Evolutionary conservation across 2,113 vertebrate genomes (phyloP), one percentile per base, ranked within the genome.

Genomic region (Irena cyanogastra): DNA sequence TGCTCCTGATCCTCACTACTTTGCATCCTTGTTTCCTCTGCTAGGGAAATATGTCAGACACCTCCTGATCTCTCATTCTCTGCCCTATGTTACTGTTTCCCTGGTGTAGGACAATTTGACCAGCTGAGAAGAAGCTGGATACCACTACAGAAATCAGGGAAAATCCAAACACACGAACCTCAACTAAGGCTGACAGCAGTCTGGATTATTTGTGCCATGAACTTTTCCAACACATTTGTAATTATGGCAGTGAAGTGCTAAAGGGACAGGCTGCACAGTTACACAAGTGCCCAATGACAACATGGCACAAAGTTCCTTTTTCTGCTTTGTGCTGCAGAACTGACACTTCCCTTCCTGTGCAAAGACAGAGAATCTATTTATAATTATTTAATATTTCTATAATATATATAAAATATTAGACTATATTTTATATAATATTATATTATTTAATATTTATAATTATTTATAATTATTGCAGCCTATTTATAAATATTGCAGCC

Each of bases 201-300:
- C 41, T 56, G 75, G 16, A 41, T 66, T 42, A 44, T 84, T 71
- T 83, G 26, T 37, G 33, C 41, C 23, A 7, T 17, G 42, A 44
- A 24, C 22, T 91, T 75, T 42, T 26, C 64, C 54, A 91, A 5
- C 21, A 16, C 2, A 0, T 28, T 3, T 82, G 70, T 53, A 84
- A 87, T 63, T 26, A 60, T 0, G 63, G 54, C 15, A 61, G 56
- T 35, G 49, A 35, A 54, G 24, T 26, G 23, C 49, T 57, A 13
- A 9, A 66, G 56, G 33, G 66, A 44, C 37, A 28, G 20, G 26
- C 21, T 13, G 17, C 1, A 3, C 70, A 47, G 33, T 16, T 24
- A 0, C 16, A 57, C 23, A 44, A 27, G 8, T 11, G 20, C 44
- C 44, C 49, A 47, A 0, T 1, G 44, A 8, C 35, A 57, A 53